A percentile compares a stretch with the other conserved stretches of the same genome.
Conservation (phyloP, 1,140 invertebrate species). For the Drosophila pallidifrons region DNA sequence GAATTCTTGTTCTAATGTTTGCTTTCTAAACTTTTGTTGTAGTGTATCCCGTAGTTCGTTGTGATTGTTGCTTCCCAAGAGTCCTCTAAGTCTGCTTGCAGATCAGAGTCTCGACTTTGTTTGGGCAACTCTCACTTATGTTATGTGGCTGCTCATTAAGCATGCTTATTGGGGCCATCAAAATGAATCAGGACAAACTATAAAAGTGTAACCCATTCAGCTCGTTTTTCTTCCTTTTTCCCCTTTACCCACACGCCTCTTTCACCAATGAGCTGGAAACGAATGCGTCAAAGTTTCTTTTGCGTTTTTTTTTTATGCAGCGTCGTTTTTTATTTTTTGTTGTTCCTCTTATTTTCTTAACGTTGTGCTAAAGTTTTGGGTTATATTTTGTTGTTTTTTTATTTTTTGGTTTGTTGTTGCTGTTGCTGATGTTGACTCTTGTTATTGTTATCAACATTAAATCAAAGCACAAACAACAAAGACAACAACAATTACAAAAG, state of each 20-base stretch:
- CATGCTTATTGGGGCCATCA: slow-evolving; percentile 81
- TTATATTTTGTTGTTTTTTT: slow-evolving; percentile 57
- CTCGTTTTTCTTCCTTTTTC: no score
- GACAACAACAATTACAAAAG: slow-evolving; percentile 80
- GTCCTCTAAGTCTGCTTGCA: neutral
- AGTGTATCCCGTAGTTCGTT: neutral
- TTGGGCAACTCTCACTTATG: slow-evolving; percentile 72
- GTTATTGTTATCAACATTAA: slow-evolving; percentile 84
- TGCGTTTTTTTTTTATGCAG: slow-evolving; percentile 17
- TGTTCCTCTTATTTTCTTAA: slow-evolving; percentile 32
- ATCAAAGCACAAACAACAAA: slow-evolving; percentile 82
- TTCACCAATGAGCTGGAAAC: slow-evolving; percentile 57
- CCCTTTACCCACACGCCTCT: neutral
- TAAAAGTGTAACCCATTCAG: slow-evolving; percentile 61
- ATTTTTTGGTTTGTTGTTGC: slow-evolving; percentile 10
- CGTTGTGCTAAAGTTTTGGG: slow-evolving; percentile 68
- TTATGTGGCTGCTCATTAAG: slow-evolving; percentile 67
- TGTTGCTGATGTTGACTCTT: slow-evolving; percentile 46
- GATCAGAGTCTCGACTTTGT: slow-evolving; percentile 10
- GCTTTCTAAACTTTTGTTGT: neutral
- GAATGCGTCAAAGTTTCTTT: slow-evolving; percentile 63
- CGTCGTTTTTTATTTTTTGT: neutral
- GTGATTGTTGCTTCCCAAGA: neutral
- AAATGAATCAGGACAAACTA: slow-evolving; percentile 81
- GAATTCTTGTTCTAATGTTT: no score